Conservation (phyloP, 2,113 vertebrate genomes). For the Notiomystis cincta region DNA sequence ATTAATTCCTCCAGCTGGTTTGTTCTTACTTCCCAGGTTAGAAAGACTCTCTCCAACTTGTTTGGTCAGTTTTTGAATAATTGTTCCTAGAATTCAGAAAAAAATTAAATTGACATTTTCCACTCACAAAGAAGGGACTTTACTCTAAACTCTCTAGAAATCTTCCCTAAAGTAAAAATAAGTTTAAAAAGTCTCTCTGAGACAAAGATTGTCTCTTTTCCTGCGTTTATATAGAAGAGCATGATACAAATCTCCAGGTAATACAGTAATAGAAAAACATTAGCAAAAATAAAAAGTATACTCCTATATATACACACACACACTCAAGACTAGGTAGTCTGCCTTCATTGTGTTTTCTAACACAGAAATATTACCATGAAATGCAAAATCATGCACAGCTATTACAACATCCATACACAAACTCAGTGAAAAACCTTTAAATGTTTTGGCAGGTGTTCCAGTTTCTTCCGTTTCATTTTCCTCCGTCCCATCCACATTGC, state of each 20-base stretch:
- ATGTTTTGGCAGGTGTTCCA: conserved; percentile 62
- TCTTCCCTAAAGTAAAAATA: background rate
- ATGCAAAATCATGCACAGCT: background rate
- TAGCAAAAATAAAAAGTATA: background rate
- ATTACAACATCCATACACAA: background rate
- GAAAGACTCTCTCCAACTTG: conserved; percentile 76
- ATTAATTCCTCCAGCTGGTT: conserved; percentile 75
- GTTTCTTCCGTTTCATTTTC: conserved; percentile 76
- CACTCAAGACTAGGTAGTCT: background rate
- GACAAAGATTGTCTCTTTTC: background rate
- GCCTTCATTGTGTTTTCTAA: background rate
- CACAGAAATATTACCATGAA: background rate
- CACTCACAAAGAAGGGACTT: background rate
- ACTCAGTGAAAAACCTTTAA: conserved; percentile 53
- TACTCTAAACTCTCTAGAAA: background rate
- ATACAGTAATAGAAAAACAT: background rate
- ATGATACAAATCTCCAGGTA: background rate
- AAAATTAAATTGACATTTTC: background rate
- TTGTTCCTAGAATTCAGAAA: conserved; percentile 65
- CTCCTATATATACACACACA: background rate
- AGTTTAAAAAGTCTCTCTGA: background rate
- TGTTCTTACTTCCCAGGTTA: conserved; percentile 63
- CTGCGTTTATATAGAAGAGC: background rate
- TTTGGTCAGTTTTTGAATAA: conserved; percentile 71
- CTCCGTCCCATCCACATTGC: conserved; percentile 59